Conservation (phyloP, 2,888 invertebrate species). For the Sminthurides aquaticus region DNA sequence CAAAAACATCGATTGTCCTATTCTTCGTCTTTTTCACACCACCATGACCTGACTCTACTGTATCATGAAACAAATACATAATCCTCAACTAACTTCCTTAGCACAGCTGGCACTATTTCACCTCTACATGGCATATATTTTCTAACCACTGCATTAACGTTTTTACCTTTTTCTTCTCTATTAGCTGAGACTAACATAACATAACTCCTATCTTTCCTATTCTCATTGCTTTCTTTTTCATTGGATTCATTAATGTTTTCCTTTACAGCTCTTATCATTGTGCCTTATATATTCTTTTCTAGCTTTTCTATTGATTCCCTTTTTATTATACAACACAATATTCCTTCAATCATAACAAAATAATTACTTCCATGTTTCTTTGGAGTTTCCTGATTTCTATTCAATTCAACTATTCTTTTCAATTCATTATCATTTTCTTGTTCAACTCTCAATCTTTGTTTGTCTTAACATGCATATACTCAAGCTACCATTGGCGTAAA, state of each 20-base stretch:
- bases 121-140: not conserved
- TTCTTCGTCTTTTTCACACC: not conserved
- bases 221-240: no score
- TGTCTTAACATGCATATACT: not conserved
- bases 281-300: no score
- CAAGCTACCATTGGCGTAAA: not conserved
- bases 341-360: not conserved
- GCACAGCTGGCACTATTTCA: not conserved
- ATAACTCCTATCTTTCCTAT: no score
- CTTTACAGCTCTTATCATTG: no score
- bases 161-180: no score
- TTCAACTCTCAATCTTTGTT: not conserved
- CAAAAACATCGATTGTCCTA: not conserved
- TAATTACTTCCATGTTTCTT: not conserved
- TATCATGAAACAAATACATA: not conserved
- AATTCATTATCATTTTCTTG: not conserved
- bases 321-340: not conserved
- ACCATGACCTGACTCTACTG: not conserved
- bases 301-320: no score
- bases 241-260: no score
- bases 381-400: not conserved
- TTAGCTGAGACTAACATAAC: no score
- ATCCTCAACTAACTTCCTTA: not conserved
- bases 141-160: no score
- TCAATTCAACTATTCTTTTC: not conserved